phyloP scores from a whole-genome alignment of 37 sponge, comb jelly and placozoan genomes.

The Mnemiopsis leidyi region DNA sequence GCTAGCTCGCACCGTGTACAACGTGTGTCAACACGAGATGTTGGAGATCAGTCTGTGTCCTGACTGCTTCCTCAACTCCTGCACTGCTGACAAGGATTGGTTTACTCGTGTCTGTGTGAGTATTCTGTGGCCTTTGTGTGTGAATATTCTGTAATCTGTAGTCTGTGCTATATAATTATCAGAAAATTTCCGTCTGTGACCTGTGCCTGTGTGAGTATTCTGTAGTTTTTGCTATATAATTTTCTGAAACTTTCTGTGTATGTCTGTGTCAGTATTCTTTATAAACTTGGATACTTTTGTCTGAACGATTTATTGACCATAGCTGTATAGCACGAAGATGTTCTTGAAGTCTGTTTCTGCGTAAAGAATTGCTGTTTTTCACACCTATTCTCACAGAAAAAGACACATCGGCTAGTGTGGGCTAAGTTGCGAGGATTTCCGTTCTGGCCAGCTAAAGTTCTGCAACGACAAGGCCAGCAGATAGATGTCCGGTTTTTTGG shows the following conservation, averaged over 20 bases:
- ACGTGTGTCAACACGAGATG: conserved; percentile 71
- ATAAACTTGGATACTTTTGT: too few relatives aligned
- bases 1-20: conserved; percentile 24
- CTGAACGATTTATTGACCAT: too few relatives aligned
- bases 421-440: conserved; percentile 93
- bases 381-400: conserved; percentile 37
- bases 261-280: conserved; percentile 81
- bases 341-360: too few relatives aligned
- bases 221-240: too few relatives aligned
- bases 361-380: too few relatives aligned
- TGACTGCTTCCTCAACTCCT: conserved; percentile 82
- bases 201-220: conserved; percentile 81
- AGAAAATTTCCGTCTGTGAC: too few relatives aligned
- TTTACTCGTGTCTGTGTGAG: conserved; percentile 86
- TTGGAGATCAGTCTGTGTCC: conserved; percentile 86
- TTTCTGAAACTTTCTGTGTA: too few relatives aligned
- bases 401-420: conserved; percentile 78
- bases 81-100: conserved; percentile 79
- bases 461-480: conserved; percentile 77
- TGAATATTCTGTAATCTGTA: neutral
- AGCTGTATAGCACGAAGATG: too few relatives aligned
- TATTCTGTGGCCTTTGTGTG: neutral
- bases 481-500: conserved; percentile 96
- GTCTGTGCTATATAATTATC: too few relatives aligned
- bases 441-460: conserved; percentile 91